phyloP scores from a whole-genome alignment of 2,797 vertebrate genomes.

The Tragopan temminckii region DNA sequence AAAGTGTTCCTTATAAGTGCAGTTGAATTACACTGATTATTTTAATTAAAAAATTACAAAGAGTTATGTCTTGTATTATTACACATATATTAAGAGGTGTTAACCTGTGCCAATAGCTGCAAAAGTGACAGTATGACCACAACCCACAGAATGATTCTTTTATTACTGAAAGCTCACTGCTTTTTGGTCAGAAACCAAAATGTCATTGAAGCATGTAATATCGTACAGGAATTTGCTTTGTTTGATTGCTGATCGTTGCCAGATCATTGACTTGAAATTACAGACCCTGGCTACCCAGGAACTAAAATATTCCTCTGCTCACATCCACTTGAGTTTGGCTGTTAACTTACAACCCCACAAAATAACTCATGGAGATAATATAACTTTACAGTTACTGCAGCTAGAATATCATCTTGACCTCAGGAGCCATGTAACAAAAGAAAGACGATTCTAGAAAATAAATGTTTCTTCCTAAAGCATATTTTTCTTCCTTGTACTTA shows the following conservation, averaged over 20 bases:
- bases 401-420: not conserved
- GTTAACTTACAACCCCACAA: not conserved
- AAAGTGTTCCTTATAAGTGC: not conserved
- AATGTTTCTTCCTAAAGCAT: not conserved
- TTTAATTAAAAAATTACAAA: not conserved
- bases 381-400: not conserved
- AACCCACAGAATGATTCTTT: not conserved
- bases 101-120: not conserved
- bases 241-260: not conserved
- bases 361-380: not conserved
- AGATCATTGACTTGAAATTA: constrained; percentile 23
- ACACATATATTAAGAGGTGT: not conserved
- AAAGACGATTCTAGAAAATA: not conserved
- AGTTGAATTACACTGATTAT: not conserved
- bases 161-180: not conserved
- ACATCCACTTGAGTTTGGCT: not conserved
- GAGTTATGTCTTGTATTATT: not conserved
- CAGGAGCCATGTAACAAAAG: not conserved
- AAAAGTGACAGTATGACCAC: not conserved
- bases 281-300: not conserved
- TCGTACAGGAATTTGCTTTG: not conserved
- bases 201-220: constrained; percentile 5
- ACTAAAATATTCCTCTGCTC: not conserved
- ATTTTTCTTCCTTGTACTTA: not conserved
- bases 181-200: constrained; percentile 25